Base-by-base conservation (phyloP, 2,888 invertebrate genomes). In the Macropis europaea region DNA sequence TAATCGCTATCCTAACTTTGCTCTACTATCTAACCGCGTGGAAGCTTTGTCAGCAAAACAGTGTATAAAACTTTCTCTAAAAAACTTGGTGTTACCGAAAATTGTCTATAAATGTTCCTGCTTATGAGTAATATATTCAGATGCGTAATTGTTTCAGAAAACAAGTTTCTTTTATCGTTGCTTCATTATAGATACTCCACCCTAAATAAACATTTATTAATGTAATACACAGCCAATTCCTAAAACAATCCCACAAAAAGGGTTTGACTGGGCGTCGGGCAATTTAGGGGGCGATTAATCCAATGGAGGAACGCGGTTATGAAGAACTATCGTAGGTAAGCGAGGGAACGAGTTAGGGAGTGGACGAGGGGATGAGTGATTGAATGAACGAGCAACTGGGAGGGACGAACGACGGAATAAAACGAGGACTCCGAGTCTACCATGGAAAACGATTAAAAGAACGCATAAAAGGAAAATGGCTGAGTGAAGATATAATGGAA, bases 401-500 rank as follows among this genome's bases (percentile, higher is more conserved):
- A 34, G 28, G 11, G 54, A 17, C n/a, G 30, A 43, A 24, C 47
- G 4, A 28, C 4, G 5, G 15, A 15, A 15, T 24, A 56, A 56
- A 32, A 22, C 15, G 24, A 9, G 47, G 17, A 15, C n/a, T n/a
- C 45, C 24, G 43, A 13, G 17, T 36, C 36, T 17, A 17, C 19
- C 26, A 61, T 42, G 32, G 13, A 36, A 15, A 3, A 13, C 32
- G 60, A 62, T 54, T 62, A 54, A 62, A 54, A 43, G 54, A 42
- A 15, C 19, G 26, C 7, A 11, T 11, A 13, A 54, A 54, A 34
- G 26, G 43, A 24, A 26, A 43, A 24, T 28, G 17, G 54, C 11
- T 5, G 24, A 15, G 22, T 2, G 7, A 24, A 22, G 24, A 32
- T 43, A 32, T n/a, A 3, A 32, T 19, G 19, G 32, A 24, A 34